Conservation (phyloP, 2,113 vertebrate genomes). For the Chrysochloris asiatica region DNA sequence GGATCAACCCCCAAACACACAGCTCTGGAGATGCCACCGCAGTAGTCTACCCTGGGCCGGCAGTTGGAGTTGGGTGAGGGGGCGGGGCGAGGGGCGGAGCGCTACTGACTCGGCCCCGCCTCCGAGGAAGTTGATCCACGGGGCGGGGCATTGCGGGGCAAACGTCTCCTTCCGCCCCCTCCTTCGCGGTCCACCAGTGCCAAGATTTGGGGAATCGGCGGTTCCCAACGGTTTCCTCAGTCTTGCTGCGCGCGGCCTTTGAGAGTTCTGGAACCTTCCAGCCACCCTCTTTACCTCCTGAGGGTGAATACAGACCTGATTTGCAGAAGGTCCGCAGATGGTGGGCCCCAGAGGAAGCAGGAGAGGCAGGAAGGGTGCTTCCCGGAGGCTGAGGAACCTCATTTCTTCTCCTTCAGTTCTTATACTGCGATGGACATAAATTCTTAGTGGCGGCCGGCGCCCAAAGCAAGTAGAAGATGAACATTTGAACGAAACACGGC, state of each 20-base stretch:
- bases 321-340: neutral
- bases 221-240: neutral
- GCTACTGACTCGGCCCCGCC: neutral
- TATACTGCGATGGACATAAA: neutral
- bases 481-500: neutral
- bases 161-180: neutral
- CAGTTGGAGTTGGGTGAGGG: neutral
- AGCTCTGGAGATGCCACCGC: too few relatives aligned
- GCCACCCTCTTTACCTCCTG: neutral
- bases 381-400: neutral
- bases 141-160: neutral
- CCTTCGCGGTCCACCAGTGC: neutral
- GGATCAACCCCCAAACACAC: too few relatives aligned
- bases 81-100: neutral
- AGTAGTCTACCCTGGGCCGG: too few relatives aligned
- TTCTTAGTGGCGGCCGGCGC: neutral
- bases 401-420: neutral
- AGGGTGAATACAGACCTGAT: fast-evolving
- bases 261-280: fast-evolving
- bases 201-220: neutral
- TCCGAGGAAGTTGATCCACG: too few relatives aligned
- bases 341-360: neutral
- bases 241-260: fast-evolving
- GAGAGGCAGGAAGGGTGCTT: neutral
- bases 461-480: neutral